These are phyloP conservation scores for Pterocles burchelli DNA, from an alignment of 2,113 vertebrate genomes.

Conservation along the genomic window DNA sequence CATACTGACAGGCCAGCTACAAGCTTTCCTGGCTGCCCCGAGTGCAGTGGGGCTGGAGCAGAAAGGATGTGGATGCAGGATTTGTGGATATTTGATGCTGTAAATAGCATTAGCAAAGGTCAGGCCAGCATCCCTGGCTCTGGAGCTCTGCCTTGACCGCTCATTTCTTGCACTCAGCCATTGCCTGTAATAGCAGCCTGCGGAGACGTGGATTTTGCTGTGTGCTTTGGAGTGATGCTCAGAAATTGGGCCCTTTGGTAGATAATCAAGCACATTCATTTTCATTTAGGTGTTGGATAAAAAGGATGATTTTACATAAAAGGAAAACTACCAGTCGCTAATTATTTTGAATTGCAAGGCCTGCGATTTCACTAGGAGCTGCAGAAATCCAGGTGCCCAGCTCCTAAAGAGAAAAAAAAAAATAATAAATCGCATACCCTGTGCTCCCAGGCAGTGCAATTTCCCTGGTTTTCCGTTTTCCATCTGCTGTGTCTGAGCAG, in stretches of 20 bases:
- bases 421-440: not conserved
- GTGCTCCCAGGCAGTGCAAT: not conserved
- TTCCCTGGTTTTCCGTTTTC: constrained; percentile 13
- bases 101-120: constrained; percentile 23
- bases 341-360: constrained; percentile 58
- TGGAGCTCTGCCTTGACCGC: not conserved
- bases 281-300: constrained; percentile 70
- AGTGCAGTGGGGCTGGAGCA: not conserved
- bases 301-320: constrained; percentile 70
- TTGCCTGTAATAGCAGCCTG: not conserved
- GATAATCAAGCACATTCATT: constrained; percentile 71
- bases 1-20: not conserved
- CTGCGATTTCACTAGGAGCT: constrained; percentile 62
- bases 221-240: not conserved
- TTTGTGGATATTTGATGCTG: not conserved
- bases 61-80: not conserved
- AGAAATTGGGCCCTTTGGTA: constrained; percentile 62
- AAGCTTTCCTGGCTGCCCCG: not conserved
- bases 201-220: constrained; percentile 18
- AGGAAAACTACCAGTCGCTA: constrained; percentile 62
- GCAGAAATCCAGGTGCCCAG: constrained; percentile 65
- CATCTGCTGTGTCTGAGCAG: constrained; percentile 18
- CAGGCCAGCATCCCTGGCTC: not conserved
- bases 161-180: not conserved
- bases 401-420: not conserved